These are phyloP conservation scores for Hylaeus volcanicus DNA, from an alignment of 1,140 invertebrate species.

Conservation along the genomic window DNA sequence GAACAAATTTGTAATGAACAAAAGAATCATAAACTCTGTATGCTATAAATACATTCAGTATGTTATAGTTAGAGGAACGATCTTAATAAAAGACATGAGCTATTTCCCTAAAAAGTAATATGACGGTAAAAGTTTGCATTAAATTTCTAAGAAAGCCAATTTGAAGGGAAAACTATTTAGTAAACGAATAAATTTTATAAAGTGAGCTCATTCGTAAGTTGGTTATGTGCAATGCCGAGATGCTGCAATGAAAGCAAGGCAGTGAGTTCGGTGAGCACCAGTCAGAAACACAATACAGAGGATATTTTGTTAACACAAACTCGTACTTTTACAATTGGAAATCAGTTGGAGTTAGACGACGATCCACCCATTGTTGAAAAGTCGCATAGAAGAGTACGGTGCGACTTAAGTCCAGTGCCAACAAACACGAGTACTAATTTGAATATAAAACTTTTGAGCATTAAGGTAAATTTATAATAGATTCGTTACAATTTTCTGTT, in stretches of 20 bases:
- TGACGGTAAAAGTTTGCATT: slow-evolving; percentile 29
- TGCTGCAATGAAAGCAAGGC: slow-evolving; percentile 80
- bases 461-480: slow-evolving; percentile 71
- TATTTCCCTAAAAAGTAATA: slow-evolving; percentile 34
- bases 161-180: background rate
- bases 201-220: slow-evolving; percentile 59
- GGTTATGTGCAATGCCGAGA: slow-evolving; percentile 80
- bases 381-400: slow-evolving; percentile 77
- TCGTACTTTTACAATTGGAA: slow-evolving; percentile 72
- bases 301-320: slow-evolving; percentile 74
- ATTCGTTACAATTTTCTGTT: background rate
- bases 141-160: slow-evolving; percentile 14
- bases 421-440: slow-evolving; percentile 74
- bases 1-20: slow-evolving; percentile 37
- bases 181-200: slow-evolving; percentile 56
- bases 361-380: slow-evolving; percentile 74
- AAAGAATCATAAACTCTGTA: slow-evolving; percentile 39
- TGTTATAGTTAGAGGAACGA: slow-evolving; percentile 50
- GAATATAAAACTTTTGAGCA: slow-evolving; percentile 76
- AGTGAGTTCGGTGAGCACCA: slow-evolving; percentile 77
- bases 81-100: slow-evolving; percentile 29
- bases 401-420: slow-evolving; percentile 78
- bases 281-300: slow-evolving; percentile 71
- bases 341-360: slow-evolving; percentile 73
- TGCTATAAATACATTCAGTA: slow-evolving; percentile 50